phyloP scores from a whole-genome alignment of 92 coral and sea anemone genomes.

The Metridium senile region DNA sequence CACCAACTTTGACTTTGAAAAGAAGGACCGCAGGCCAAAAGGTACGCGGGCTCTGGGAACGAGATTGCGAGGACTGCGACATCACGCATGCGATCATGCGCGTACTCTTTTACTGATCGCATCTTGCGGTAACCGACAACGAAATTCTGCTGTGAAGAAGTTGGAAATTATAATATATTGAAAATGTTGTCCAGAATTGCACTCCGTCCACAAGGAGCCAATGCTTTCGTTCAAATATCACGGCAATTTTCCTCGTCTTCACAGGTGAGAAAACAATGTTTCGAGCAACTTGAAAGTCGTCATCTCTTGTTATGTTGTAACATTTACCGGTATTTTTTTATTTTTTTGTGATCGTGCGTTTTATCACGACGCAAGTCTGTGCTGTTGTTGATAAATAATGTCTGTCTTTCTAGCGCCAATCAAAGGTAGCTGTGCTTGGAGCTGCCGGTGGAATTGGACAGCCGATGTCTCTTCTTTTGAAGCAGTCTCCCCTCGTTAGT shows the following conservation, averaged over 20 bases:
- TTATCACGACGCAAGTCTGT: no score
- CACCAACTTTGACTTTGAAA: no score
- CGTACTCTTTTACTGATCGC: not conserved
- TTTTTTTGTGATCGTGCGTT: not conserved
- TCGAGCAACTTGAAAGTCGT: not conserved
- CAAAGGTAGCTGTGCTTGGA: constrained; percentile 98
- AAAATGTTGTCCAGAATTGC: constrained; percentile 77
- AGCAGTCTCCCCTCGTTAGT: constrained; percentile 87
- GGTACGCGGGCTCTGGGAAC: no score
- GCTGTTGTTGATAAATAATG: constrained; percentile 9
- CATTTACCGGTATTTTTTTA: constrained; percentile 23
- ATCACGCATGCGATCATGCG: not conserved
- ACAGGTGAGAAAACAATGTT: constrained; percentile 50
- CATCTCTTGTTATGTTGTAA: not conserved
- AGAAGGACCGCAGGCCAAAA: no score
- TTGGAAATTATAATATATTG: not conserved
- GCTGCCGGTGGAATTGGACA: constrained; percentile 99
- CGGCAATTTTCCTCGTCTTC: constrained; percentile 82
- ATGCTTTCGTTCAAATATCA: constrained; percentile 35
- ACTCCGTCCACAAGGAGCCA: constrained; percentile 59
- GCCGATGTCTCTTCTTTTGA: constrained; percentile 93
- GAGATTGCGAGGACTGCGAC: not conserved
- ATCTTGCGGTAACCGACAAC: not conserved
- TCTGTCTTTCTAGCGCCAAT: constrained; percentile 57
- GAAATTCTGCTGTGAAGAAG: not conserved